Percentiles rank a stretch among this genome's conserved stretches.
phyloP scores from a whole-genome alignment of 2,113 vertebrate species.

The Pachyramphus minor region DNA sequence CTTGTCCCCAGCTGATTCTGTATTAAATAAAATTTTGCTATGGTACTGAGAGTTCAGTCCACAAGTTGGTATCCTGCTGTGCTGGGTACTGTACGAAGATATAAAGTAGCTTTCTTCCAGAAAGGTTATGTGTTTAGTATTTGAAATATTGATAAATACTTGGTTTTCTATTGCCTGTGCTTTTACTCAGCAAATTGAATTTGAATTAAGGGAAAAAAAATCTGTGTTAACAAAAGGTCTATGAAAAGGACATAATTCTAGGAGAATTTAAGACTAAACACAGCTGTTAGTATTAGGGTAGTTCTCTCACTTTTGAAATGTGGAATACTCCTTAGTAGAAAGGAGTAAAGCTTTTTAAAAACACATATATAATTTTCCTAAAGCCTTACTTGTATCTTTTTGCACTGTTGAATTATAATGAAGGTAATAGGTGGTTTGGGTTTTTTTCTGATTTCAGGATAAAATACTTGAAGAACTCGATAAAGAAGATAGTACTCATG shows the following conservation, averaged over 20 bases:
- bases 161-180: not conserved
- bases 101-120: not conserved
- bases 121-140: not conserved
- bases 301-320: not conserved
- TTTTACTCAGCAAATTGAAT: not conserved
- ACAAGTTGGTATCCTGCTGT: not conserved
- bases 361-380: not conserved
- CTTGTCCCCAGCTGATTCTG: not conserved
- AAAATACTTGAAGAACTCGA: constrained; percentile 88
- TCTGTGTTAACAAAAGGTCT: not conserved
- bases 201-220: not conserved
- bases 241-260: not conserved
- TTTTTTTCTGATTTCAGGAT: constrained; percentile 75
- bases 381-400: not conserved
- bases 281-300: not conserved
- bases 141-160: not conserved
- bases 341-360: not conserved
- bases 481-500: constrained; percentile 83
- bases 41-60: not conserved
- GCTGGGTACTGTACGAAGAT: not conserved
- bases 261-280: not conserved
- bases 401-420: not conserved
- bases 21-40: not conserved
- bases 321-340: not conserved
- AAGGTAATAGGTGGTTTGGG: not conserved